phyloP scores from a whole-genome alignment of 1,140 invertebrate genomes.

The Hyposmocoma kahamanoa region DNA sequence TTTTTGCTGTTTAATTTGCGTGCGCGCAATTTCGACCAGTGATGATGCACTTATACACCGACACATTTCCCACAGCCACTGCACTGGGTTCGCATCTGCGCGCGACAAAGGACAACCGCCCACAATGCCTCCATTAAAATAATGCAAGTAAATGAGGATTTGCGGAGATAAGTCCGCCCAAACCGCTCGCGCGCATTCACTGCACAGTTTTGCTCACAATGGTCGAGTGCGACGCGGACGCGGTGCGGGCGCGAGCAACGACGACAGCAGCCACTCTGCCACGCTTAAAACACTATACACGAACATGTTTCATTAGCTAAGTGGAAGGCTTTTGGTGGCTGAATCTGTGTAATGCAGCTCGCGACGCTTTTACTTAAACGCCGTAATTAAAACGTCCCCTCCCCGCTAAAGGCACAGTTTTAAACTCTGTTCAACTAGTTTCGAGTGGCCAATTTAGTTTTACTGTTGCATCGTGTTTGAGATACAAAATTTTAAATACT shows the following conservation, averaged over 20 bases:
- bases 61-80: constrained; percentile 59
- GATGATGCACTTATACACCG: constrained; percentile 60
- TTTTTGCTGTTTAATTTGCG: constrained; percentile 52
- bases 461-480: constrained; percentile 50
- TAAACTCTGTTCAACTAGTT: constrained; percentile 66
- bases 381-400: constrained; percentile 68
- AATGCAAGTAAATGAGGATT: constrained; percentile 74
- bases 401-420: constrained; percentile 57
- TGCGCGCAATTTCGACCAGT: constrained; percentile 53
- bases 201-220: too few species aligned
- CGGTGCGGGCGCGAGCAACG: constrained; percentile 38
- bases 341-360: constrained; percentile 69
- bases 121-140: constrained; percentile 74
- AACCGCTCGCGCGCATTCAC: constrained; percentile 37
- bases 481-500: constrained; percentile 30
- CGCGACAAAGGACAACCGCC: constrained; percentile 67
- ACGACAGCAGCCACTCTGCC: constrained; percentile 30
- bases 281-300: constrained; percentile 69
- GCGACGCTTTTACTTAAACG: constrained; percentile 70
- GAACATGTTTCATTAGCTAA: constrained; percentile 76
- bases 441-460: constrained; percentile 66
- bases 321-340: constrained; percentile 73
- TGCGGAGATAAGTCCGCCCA: constrained; percentile 48
- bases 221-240: constrained; percentile 22
- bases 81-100: constrained; percentile 50